phyloP scores from a whole-genome alignment of 2,113 vertebrate species.

The Pluvialis apricaria region DNA sequence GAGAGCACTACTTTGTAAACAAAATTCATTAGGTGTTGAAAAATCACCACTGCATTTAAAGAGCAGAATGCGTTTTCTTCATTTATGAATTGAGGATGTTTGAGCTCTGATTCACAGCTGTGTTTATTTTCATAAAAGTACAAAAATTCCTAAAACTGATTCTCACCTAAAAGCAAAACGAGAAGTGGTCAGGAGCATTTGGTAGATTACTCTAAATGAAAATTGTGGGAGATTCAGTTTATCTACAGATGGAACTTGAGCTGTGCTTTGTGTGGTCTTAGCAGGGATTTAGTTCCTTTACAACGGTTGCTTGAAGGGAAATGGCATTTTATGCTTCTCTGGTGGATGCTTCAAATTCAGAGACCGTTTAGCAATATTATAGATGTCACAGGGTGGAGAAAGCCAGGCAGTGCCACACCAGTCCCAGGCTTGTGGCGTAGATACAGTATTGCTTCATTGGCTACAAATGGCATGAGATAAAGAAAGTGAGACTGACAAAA shows the following conservation, averaged over 20 bases:
- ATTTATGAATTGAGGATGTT: neutral
- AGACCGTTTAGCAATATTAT: neutral
- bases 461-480: neutral
- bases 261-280: conserved; percentile 51
- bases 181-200: conserved; percentile 28
- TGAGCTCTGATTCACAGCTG: neutral
- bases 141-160: neutral
- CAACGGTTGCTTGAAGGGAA: conserved; percentile 10
- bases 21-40: neutral
- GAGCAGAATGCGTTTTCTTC: neutral
- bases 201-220: conserved; percentile 1
- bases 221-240: conserved; percentile 37
- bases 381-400: neutral
- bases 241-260: conserved; percentile 42
- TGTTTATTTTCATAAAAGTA: neutral
- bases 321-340: conserved; percentile 37
- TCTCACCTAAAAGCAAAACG: neutral
- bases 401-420: neutral
- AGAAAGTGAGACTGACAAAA: neutral
- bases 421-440: fast-evolving
- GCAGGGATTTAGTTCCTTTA: conserved; percentile 8
- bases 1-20: neutral
- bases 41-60: neutral
- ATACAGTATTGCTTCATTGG: neutral
- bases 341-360: conserved; percentile 35